A percentile compares a stretch with the other conserved stretches of the same genome.
Conservation (phyloP, 2,888 invertebrate species). For the Crossocerus cetratus region DNA sequence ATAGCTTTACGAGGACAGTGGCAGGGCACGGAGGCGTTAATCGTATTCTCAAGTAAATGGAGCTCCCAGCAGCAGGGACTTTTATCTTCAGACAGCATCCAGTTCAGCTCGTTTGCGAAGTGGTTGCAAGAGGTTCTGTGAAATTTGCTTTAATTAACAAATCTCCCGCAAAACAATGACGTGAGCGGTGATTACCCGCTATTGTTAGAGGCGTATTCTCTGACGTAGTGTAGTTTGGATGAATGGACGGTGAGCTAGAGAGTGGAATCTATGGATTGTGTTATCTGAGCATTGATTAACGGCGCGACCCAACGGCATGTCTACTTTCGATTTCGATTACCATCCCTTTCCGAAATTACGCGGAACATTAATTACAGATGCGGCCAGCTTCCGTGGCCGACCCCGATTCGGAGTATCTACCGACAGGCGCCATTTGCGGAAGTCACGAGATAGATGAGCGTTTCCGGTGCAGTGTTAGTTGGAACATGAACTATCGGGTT, state of each 20-base stretch:
- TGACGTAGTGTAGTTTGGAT: background rate
- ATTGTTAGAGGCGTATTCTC: too few species aligned
- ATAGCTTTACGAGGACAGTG: too few species aligned
- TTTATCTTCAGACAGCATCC: background rate
- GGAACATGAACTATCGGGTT: too few species aligned
- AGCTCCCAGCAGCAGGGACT: too few species aligned
- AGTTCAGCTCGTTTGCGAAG: background rate
- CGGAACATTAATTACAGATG: slow-evolving; percentile 10
- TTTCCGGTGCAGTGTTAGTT: too few species aligned
- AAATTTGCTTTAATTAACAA: background rate
- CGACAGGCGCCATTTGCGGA: too few species aligned
- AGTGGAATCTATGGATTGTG: background rate
- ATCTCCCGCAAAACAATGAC: too few species aligned
- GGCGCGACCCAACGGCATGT: background rate
- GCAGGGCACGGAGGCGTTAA: too few species aligned
- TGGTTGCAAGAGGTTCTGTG: background rate
- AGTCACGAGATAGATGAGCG: too few species aligned
- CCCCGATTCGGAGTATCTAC: background rate
- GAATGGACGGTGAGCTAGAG: background rate
- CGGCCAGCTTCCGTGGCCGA: background rate
- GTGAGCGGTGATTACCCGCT: too few species aligned
- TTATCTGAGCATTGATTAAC: background rate
- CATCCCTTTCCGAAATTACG: background rate
- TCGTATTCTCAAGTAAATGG: too few species aligned
- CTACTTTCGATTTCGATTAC: slow-evolving; percentile 4